These are phyloP conservation scores for Belgica antarctica DNA, from an alignment of 2,888 invertebrate genomes.

Conservation along the genomic window DNA sequence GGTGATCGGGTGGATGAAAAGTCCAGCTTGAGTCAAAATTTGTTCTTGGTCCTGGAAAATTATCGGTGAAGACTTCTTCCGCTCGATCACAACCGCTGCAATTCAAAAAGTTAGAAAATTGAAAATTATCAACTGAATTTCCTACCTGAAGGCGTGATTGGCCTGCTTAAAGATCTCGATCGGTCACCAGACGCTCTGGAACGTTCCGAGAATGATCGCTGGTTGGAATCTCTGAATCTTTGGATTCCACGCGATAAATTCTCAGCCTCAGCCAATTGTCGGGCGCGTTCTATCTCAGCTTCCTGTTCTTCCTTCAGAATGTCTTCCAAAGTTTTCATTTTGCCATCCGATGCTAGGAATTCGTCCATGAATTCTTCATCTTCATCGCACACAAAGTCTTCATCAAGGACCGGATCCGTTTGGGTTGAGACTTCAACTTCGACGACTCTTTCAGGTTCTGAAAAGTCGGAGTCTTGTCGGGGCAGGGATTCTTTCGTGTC, in stretches of 20 bases:
- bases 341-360: slow-evolving; percentile 45
- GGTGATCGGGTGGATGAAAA: slow-evolving; percentile 66
- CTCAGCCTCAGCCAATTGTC: slow-evolving; percentile 57
- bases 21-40: slow-evolving; percentile 63
- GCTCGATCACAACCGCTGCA: slow-evolving; percentile 61
- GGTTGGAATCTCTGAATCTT: slow-evolving; percentile 59
- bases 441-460: slow-evolving; percentile 51
- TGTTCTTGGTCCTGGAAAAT: slow-evolving; percentile 61
- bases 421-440: slow-evolving; percentile 79
- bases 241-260: slow-evolving; percentile 57
- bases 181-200: slow-evolving; percentile 59
- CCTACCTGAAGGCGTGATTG: slow-evolving; percentile 58
- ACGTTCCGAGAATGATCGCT: slow-evolving; percentile 60
- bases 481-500: not conserved
- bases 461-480: slow-evolving; percentile 33
- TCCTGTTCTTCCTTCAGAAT: slow-evolving; percentile 51
- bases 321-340: slow-evolving; percentile 52
- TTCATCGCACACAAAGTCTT: slow-evolving; percentile 56
- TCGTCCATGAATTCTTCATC: slow-evolving; percentile 54
- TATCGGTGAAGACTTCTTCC: slow-evolving; percentile 62
- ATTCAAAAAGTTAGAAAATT: slow-evolving; percentile 48
- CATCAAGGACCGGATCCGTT: slow-evolving; percentile 79
- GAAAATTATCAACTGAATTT: not conserved
- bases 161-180: slow-evolving; percentile 52
- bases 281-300: slow-evolving; percentile 48